phyloP scores from a whole-genome alignment of 2,888 invertebrate species.

The Nysson spinosus region DNA sequence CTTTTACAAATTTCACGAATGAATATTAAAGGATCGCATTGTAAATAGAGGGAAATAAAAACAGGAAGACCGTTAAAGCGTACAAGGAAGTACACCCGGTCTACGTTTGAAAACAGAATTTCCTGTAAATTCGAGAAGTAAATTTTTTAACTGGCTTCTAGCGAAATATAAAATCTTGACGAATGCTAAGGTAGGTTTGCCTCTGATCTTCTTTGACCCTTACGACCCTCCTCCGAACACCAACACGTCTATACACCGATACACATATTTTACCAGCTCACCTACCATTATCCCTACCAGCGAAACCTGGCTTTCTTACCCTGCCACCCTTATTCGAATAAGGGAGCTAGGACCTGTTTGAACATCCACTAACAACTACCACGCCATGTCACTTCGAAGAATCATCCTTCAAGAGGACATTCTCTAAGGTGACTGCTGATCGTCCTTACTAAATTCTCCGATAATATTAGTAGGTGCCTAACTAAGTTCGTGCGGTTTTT shows the following conservation, averaged over 20 bases:
- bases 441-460: not conserved
- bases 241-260: not conserved
- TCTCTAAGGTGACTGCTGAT: constrained; percentile 7
- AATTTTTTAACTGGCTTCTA: not conserved
- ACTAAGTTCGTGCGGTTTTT: too few species aligned
- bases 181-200: not conserved
- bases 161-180: constrained; percentile 6
- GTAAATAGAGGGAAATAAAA: too few species aligned
- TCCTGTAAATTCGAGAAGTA: not conserved
- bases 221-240: not conserved
- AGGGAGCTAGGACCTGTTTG: constrained; percentile 21
- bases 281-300: constrained; percentile 19
- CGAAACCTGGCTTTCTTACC: constrained; percentile 8
- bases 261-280: constrained; percentile 1
- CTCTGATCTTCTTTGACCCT: constrained; percentile 4
- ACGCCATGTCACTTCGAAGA: constrained; percentile 16
- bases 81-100: too few species aligned
- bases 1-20: too few species aligned
- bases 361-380: constrained; percentile 27
- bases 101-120: too few species aligned
- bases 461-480: too few species aligned
- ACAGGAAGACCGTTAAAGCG: too few species aligned
- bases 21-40: too few species aligned
- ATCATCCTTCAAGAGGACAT: constrained; percentile 13
- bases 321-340: constrained; percentile 16